Evolutionary conservation across 2,888 invertebrate species (phyloP), one percentile per base, ranked within the genome.

Genomic region (Lysandra coridon): DNA sequence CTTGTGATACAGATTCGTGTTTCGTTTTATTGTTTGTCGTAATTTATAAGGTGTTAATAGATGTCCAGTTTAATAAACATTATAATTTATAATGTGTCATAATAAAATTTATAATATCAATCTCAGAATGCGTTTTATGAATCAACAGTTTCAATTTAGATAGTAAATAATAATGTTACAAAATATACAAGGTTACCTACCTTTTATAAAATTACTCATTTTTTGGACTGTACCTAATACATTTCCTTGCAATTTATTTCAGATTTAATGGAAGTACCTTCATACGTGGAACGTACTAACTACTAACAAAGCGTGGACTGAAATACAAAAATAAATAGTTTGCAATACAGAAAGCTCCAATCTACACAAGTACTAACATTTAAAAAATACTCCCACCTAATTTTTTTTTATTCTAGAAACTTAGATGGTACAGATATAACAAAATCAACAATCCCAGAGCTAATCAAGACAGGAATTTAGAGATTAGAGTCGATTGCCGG

Each of bases 401-500:
- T 12, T 30, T 30, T 30, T 7, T 23, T 10, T 12, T 64, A 69
- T 69, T 37, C 69, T 69, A 69, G 17, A 69, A 69, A 69, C 69
- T 69, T 37, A 14, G 69, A 37, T 23, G 69, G 23, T 14, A 69
- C 69, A 64, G 64, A 64, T 64, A 64, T 14, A 37, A 69, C 33
- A 14, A 37, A 69, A 64, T 64, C 57, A 76, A 33, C 53, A 57
- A 33, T 5, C 17, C 76, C 7, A 17, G 33, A 53, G 76, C 76
- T 76, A 76, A 76, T 17, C 33, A 57, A 57, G 76, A 17, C 53
- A 37, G 53, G 53, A 76, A 76, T 76, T 53, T 37, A 17, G 76
- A 76, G 76, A 76, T 76, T 76, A 53, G 53, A 53, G 30, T 76
- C 76, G 57, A 53, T 57, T 76, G 76, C 57, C 33, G 17, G 76